Percentiles rank a stretch among this genome's conserved stretches.
Conservation (phyloP, 2,888 invertebrate genomes). For the Parnassius mnemosyne region DNA sequence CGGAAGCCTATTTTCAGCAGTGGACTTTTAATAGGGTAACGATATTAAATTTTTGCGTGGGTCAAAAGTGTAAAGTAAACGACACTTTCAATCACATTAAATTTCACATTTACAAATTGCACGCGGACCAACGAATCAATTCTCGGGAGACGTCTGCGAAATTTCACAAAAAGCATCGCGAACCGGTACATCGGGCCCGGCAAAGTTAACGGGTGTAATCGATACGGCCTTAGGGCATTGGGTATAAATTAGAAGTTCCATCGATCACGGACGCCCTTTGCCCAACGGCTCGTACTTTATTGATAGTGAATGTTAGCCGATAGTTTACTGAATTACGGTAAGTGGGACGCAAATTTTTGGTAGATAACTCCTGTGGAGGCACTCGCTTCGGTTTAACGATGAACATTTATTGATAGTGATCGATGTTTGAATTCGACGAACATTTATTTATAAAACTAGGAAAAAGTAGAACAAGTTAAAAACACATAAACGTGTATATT, state of each 20-base stretch:
- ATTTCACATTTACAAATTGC: conserved; percentile 26
- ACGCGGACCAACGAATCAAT: conserved; percentile 37
- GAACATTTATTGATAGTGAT: too few relatives aligned
- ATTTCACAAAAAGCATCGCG: conserved; percentile 68
- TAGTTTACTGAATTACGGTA: conserved; percentile 55
- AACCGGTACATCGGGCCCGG: conserved; percentile 43
- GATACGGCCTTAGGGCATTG: conserved; percentile 79
- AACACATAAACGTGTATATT: too few relatives aligned
- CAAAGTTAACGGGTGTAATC: conserved; percentile 71
- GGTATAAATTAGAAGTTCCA: conserved; percentile 78
- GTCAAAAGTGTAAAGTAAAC: conserved; percentile 1
- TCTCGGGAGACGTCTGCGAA: conserved; percentile 54
- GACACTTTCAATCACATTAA: conserved; percentile 28
- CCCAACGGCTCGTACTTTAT: conserved; percentile 76
- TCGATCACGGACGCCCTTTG: conserved; percentile 77
- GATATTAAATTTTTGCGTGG: neutral
- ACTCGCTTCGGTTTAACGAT: neutral
- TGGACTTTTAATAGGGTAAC: too few relatives aligned
- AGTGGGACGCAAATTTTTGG: conserved; percentile 26
- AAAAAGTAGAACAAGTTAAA: too few relatives aligned
- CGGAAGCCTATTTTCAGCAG: too few relatives aligned
- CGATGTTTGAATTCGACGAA: too few relatives aligned
- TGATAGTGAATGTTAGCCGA: conserved; percentile 72
- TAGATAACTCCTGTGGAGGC: conserved; percentile 5
- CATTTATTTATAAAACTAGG: too few relatives aligned